phyloP scores from a whole-genome alignment of 2,888 invertebrate species.

The Adelognathus sp. region DNA sequence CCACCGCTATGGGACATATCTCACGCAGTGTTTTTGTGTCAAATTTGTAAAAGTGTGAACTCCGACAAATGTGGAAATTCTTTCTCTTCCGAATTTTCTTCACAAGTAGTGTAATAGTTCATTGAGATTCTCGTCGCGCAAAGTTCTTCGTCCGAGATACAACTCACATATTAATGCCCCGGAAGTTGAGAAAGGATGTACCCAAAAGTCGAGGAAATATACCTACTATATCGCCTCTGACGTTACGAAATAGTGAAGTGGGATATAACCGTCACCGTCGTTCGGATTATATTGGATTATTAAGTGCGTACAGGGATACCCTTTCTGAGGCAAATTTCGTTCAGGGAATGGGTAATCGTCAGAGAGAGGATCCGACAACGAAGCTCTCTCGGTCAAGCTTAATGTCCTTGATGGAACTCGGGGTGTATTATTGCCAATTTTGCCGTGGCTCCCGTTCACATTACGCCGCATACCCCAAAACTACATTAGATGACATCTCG shows the following conservation, averaged over 20 bases:
- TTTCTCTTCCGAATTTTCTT: too few species aligned
- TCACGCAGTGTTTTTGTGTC: too few species aligned
- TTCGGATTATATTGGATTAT: slow-evolving; percentile 50
- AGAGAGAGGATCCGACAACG: slow-evolving; percentile 20
- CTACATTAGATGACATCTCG: slow-evolving; percentile 23
- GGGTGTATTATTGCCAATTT: slow-evolving; percentile 73
- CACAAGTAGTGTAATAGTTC: too few species aligned
- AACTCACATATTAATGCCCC: background rate
- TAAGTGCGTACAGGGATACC: slow-evolving; percentile 49
- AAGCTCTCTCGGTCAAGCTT: slow-evolving; percentile 70
- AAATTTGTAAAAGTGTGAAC: too few species aligned
- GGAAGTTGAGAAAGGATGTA: background rate
- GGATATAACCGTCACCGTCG: slow-evolving; percentile 5
- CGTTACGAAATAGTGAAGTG: slow-evolving; percentile 19
- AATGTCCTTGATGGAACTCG: slow-evolving; percentile 73
- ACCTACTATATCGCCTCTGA: background rate
- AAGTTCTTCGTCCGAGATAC: background rate
- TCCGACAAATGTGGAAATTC: too few species aligned
- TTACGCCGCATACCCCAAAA: slow-evolving; percentile 14
- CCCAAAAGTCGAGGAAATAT: background rate
- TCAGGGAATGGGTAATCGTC: background rate
- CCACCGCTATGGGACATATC: too few species aligned
- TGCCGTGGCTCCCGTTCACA: slow-evolving; percentile 56
- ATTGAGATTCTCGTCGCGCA: background rate
- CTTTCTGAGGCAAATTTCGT: slow-evolving; percentile 47